phyloP scores from a whole-genome alignment of 2,888 invertebrate genomes.

The Sphecodes monilicornis region DNA sequence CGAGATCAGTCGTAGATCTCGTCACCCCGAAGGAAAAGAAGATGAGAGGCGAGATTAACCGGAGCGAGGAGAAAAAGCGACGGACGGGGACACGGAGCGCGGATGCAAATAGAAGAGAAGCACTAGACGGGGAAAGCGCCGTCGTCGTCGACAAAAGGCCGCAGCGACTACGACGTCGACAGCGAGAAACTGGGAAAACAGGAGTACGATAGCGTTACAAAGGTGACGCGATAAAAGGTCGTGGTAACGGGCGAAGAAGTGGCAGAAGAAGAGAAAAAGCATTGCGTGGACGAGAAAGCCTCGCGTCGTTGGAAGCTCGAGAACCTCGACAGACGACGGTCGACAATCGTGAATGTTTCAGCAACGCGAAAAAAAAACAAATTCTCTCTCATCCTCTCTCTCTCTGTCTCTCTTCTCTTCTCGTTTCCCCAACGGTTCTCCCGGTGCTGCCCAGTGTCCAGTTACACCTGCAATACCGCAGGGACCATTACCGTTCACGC shows the following conservation, averaged over 20 bases:
- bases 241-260: constrained; percentile 54
- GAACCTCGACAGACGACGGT: constrained; percentile 52
- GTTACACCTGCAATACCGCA: constrained; percentile 36
- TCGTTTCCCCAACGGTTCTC: neutral
- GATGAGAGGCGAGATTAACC: constrained; percentile 40
- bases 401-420: constrained; percentile 19
- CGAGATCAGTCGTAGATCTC: constrained; percentile 14
- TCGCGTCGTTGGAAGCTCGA: constrained; percentile 40
- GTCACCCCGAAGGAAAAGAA: neutral
- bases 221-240: constrained; percentile 54
- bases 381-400: constrained; percentile 37
- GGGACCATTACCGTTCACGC: constrained; percentile 35
- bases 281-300: constrained; percentile 25
- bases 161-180: neutral
- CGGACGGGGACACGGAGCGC: constrained; percentile 12
- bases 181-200: constrained; percentile 20
- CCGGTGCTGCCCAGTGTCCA: neutral
- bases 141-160: constrained; percentile 29
- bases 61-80: constrained; percentile 13
- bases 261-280: constrained; percentile 45
- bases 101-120: constrained; percentile 16
- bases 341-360: constrained; percentile 73
- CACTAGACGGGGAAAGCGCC: constrained; percentile 48
- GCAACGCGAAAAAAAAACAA: constrained; percentile 60
- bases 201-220: constrained; percentile 43